Base-by-base conservation (phyloP, 1,140 invertebrate genomes). In the Pseudoatta argentina region DNA sequence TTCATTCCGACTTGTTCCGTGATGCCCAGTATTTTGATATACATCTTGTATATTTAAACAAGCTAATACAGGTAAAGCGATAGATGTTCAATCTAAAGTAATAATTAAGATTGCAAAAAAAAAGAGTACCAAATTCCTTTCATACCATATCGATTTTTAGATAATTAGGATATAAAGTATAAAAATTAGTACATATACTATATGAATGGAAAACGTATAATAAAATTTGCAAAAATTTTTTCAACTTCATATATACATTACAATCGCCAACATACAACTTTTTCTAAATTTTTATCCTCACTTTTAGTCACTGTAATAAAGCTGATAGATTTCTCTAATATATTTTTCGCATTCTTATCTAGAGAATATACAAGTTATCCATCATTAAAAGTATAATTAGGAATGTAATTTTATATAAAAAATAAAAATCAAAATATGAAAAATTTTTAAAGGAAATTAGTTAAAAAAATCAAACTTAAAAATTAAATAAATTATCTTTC, bases 171-270 rank as follows among this genome's bases (percentile, higher is more conserved):
- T 21, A 53, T 67, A 83, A 66, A 39, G 51, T 81, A 61, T 67
- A 51, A 63, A 85, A 85, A 85, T 63, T 64, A 53, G 27, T 30
- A 34, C 44, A 86, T 87, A 79, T 77, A 87, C 27, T 55, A 83
- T 81, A 86, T 30, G 0, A 61, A 53, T 57, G 2, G 16, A 79
- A 87, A 82, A 87, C 44, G 69, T 44, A 66, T 73, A 48, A 30
- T 72, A 86, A 77, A 51, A 61, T 89, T 82, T 90, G 24, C 53
- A 75, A 77, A 86, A 87, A 85, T 61, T 61, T n/a, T 90, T 66
- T 86, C 21, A 85, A 88, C 73, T 59, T 83, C 71, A 67, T 87
- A 24, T 90, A 83, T 64, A 90, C 75, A 72, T 78, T 59, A 78
- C n/a, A 88, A n/a, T 66, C 59, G 10, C 55, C 53, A 87, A 57